Percentiles rank a stretch among this genome's conserved stretches.
These are phyloP conservation scores for Lepas anatifera DNA, from an alignment of 2,888 invertebrate genomes.

Conservation along the genomic window DNA sequence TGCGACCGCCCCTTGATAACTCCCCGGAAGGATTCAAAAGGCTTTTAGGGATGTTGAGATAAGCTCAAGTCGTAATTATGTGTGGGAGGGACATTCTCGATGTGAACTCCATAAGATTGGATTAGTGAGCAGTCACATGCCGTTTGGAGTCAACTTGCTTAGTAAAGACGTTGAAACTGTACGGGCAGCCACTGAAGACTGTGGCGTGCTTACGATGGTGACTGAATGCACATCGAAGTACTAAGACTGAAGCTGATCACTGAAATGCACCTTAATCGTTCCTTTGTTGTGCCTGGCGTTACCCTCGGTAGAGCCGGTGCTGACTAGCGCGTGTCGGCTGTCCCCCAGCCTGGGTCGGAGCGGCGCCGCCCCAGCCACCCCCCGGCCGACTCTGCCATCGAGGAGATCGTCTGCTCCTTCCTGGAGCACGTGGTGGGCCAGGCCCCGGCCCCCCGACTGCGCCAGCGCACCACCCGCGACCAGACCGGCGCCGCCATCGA, in stretches of 20 bases:
- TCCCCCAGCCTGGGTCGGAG: background rate
- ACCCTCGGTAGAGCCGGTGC: background rate
- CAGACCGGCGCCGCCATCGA: background rate
- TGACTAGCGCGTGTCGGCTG: background rate
- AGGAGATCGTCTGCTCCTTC: background rate
- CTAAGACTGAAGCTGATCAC: background rate
- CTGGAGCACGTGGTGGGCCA: background rate
- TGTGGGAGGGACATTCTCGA: too few relatives aligned
- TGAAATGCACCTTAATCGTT: background rate
- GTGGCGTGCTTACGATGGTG: background rate
- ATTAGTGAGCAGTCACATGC: too few relatives aligned
- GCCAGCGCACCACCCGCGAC: background rate
- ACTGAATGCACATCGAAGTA: background rate
- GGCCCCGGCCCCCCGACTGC: background rate
- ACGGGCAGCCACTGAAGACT: background rate
- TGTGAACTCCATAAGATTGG: too few relatives aligned
- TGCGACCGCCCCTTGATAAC: too few relatives aligned
- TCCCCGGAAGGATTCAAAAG: too few relatives aligned
- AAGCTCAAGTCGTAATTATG: too few relatives aligned
- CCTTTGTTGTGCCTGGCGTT: too few relatives aligned
- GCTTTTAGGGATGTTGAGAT: too few relatives aligned
- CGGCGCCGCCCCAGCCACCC: background rate
- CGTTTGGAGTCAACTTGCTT: too few relatives aligned
- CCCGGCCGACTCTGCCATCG: background rate
- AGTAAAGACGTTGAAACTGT: too few relatives aligned